phyloP scores from a whole-genome alignment of 2,888 invertebrate species.

The Tryphoninae sp. region DNA sequence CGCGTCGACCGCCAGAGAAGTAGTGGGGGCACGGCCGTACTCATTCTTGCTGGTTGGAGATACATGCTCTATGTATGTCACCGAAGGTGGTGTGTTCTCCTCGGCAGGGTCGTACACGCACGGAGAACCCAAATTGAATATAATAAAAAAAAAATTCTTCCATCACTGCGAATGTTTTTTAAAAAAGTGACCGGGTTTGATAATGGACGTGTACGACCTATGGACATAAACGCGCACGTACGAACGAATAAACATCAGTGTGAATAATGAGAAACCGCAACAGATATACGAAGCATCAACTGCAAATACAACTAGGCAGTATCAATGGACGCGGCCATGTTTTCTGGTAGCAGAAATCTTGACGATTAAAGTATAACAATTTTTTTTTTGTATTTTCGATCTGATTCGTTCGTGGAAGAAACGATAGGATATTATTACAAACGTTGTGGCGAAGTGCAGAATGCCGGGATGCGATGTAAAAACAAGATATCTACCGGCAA shows the following conservation, averaged over 20 bases:
- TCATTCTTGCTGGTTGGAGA: not conserved
- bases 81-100: constrained; percentile 69
- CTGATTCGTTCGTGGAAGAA: not conserved
- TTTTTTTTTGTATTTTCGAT: constrained; percentile 10
- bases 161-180: constrained; percentile 72
- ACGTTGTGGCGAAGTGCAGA: constrained; percentile 76
- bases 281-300: constrained; percentile 53
- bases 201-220: constrained; percentile 69
- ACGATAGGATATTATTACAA: not conserved
- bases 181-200: constrained; percentile 69
- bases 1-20: not conserved
- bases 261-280: constrained; percentile 62
- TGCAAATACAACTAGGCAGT: constrained; percentile 59
- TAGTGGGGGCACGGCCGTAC: not conserved
- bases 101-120: constrained; percentile 65
- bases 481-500: constrained; percentile 98
- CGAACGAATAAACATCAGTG: constrained; percentile 65
- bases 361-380: constrained; percentile 68
- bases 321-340: constrained; percentile 81
- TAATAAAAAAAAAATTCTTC: constrained; percentile 41
- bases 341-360: constrained; percentile 80
- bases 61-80: constrained; percentile 66
- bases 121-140: constrained; percentile 57
- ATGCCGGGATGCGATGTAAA: constrained; percentile 99
- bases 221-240: constrained; percentile 67